Conservation (phyloP, 2,113 vertebrate genomes). For the Sphyrna mokarran region DNA sequence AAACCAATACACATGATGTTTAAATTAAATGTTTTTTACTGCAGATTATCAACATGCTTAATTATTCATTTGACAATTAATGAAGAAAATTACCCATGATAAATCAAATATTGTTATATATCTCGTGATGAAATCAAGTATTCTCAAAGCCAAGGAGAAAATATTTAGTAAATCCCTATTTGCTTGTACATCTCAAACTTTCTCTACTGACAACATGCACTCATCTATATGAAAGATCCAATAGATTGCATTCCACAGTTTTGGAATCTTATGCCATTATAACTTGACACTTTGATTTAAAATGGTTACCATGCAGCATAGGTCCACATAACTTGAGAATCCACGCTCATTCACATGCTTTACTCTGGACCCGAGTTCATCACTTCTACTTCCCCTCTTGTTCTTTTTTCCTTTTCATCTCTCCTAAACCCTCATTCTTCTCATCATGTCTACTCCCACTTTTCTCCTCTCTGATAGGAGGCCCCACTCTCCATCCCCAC, state of each 20-base stretch:
- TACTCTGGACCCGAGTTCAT: not conserved
- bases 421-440: not conserved
- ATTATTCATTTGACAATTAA: not conserved
- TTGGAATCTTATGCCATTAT: not conserved
- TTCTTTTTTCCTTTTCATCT: not conserved
- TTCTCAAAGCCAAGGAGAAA: not conserved
- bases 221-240: not conserved
- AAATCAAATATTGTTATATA: not conserved
- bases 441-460: not conserved
- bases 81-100: not conserved
- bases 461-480: not conserved
- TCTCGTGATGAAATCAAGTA: not conserved
- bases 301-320: slow-evolving; percentile 40
- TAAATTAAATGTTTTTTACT: not conserved
- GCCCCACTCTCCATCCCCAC: too few species aligned
- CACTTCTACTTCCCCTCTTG: not conserved
- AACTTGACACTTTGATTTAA: not conserved
- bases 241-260: too few species aligned
- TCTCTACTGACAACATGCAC: not conserved
- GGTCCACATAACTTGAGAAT: not conserved
- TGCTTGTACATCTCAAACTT: not conserved
- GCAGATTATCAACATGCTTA: too few species aligned
- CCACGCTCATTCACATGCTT: not conserved
- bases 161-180: not conserved
- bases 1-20: not conserved